A percentile compares a stretch with the other conserved stretches of the same genome.
Conservation (phyloP, 1,140 invertebrate species). For the Apis cerana region DNA sequence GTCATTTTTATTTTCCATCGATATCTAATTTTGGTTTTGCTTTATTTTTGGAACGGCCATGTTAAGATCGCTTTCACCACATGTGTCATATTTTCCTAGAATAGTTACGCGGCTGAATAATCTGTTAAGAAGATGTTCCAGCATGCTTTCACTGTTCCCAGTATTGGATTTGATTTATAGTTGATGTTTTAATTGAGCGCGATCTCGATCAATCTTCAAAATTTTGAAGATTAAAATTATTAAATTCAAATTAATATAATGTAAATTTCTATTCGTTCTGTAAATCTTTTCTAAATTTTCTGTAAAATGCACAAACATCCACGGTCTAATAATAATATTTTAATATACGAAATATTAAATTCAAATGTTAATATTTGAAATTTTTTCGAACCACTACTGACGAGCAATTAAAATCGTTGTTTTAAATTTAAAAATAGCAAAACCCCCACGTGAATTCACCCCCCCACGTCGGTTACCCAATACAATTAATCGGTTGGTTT, state of each 20-base stretch:
- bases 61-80: conserved; percentile 34
- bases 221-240: no score
- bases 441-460: no score
- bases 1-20: neutral
- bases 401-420: neutral
- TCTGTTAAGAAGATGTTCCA: conserved; percentile 29
- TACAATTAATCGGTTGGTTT: neutral
- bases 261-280: no score
- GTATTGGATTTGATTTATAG: conserved; percentile 32
- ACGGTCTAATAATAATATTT: no score
- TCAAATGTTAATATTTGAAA: no score
- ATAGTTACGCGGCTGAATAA: conserved; percentile 6
- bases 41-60: conserved; percentile 8
- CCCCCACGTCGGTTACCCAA: no score
- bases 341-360: no score
- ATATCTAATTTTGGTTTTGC: conserved; percentile 31
- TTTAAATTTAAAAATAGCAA: conserved; percentile 4
- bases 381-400: no score
- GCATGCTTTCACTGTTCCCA: conserved; percentile 30
- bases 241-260: no score
- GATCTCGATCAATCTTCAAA: no score
- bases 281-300: no score
- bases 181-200: neutral
- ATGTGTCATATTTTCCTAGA: conserved; percentile 29
- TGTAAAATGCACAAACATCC: no score